Evolutionary conservation across 2,888 invertebrate species (phyloP).

Genomic region (Eupeodes latifasciatus): DNA sequence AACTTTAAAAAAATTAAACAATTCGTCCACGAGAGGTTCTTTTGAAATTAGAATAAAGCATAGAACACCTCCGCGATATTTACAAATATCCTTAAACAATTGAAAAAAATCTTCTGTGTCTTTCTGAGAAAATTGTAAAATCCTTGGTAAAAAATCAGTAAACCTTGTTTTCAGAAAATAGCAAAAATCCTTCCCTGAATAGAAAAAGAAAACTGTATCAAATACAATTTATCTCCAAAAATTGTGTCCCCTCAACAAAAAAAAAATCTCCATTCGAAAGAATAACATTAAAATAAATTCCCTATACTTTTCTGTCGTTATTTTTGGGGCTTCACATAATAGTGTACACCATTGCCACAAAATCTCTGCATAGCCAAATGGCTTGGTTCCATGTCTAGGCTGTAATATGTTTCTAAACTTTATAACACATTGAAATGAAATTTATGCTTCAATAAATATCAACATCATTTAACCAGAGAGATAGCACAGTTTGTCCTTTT

Average conservation of each 20-base stretch:
- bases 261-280: not conserved
- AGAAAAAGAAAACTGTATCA: not conserved
- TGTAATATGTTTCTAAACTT: constrained; percentile 4
- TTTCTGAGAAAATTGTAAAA: too few relatives aligned
- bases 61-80: too few relatives aligned
- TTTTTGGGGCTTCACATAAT: constrained; percentile 10
- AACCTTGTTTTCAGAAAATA: not conserved
- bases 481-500: constrained; percentile 45
- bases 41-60: too few relatives aligned
- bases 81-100: too few relatives aligned
- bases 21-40: too few relatives aligned
- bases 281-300: constrained; percentile 34
- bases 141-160: too few relatives aligned
- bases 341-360: not conserved
- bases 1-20: too few relatives aligned
- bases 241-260: constrained; percentile 5
- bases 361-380: not conserved
- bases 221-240: constrained; percentile 18
- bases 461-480: constrained; percentile 60
- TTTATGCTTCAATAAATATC: constrained; percentile 66
- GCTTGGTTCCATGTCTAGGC: constrained; percentile 8
- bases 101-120: too few relatives aligned
- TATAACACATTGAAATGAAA: constrained; percentile 52
- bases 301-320: not conserved
- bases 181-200: not conserved